Evolutionary conservation across 2,113 vertebrate genomes (phyloP), one percentile per base, ranked within the genome.

Genomic region (Protobothrops mucrosquamatus): DNA sequence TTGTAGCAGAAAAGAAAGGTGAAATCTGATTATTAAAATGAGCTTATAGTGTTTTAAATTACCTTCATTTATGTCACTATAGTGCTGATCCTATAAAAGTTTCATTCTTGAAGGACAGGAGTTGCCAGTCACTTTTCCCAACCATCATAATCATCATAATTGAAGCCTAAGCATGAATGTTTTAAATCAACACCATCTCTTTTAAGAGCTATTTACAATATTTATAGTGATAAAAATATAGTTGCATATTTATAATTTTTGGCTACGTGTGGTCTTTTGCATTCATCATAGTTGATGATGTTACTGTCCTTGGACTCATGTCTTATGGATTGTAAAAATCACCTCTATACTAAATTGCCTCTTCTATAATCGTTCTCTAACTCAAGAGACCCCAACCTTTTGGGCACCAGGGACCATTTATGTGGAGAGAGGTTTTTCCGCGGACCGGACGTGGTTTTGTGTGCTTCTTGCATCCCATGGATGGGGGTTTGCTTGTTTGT

Each of bases 11-110:
- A 48, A 88, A 92, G 59, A 69, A 69, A 69, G 10, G 48, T 88
- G 46, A 88, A 88, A 88, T 59, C 7, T 88, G 91, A 88, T 88
- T 69, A 51, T 88, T 92, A 52, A n/a, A 92, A 87, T 24, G 29
- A 52, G 26, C 23, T 88, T 48, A 59, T 39, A 26, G 39, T 43
- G 57, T 69, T 64, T 48, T 54, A 92, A 92, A 39, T 54, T 29
- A 69, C 12, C 48, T 64, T 64, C 20, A 69, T 69, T 69, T 54
- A 61, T 23, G 24, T 92, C 57, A 10, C 6, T 18, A 22, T 88
- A 4, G 7, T 52, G 51, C 59, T 92, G 20, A 52, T 88, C 29
- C 20, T 88, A 88, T 54, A 88, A 52, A 48, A 9, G 22, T 74
- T 92, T 55, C 43, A 92, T 74, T 52, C 54, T 23, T 92, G 24